Percentiles rank a stretch among this genome's conserved stretches.
These are phyloP conservation scores for Myoxocephalus aenaeus DNA, from an alignment of 2,797 vertebrate genomes.

Conservation along the genomic window DNA sequence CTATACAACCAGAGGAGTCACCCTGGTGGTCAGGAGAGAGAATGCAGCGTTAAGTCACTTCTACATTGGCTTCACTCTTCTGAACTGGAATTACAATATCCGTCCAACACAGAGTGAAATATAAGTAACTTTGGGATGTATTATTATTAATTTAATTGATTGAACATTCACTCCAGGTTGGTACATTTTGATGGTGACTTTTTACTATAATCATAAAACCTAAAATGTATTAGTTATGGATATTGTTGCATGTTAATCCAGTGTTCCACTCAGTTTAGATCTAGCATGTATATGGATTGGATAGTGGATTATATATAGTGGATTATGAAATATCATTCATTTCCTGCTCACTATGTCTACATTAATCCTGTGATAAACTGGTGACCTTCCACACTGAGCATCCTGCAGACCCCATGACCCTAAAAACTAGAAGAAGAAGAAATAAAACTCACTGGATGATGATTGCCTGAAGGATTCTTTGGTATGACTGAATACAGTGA, in stretches of 20 bases:
- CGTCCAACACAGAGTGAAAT: neutral
- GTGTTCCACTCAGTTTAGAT: neutral
- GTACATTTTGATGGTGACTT: neutral
- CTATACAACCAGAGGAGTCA: too few species aligned
- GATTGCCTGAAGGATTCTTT: neutral
- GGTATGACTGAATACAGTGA: too few species aligned
- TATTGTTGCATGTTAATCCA: neutral
- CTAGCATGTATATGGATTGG: neutral
- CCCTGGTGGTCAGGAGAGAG: too few species aligned
- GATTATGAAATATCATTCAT: neutral
- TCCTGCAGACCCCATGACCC: constrained; percentile 3
- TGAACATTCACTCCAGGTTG: neutral
- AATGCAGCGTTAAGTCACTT: too few species aligned
- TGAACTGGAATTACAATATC: too few species aligned
- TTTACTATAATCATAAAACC: neutral
- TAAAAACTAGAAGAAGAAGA: neutral
- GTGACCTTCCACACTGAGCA: neutral
- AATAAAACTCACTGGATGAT: constrained; percentile 10
- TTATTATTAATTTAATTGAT: neutral
- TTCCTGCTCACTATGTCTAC: constrained; percentile 6
- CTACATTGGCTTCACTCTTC: too few species aligned
- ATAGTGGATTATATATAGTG: neutral
- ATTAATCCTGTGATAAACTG: constrained; percentile 17
- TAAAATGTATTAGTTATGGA: too few species aligned
- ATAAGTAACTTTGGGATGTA: neutral